Percentiles rank a stretch among this genome's conserved stretches.
Evolutionary conservation across 2,888 invertebrate genomes (phyloP).

Genomic region (Stenichneumon culpator): DNA sequence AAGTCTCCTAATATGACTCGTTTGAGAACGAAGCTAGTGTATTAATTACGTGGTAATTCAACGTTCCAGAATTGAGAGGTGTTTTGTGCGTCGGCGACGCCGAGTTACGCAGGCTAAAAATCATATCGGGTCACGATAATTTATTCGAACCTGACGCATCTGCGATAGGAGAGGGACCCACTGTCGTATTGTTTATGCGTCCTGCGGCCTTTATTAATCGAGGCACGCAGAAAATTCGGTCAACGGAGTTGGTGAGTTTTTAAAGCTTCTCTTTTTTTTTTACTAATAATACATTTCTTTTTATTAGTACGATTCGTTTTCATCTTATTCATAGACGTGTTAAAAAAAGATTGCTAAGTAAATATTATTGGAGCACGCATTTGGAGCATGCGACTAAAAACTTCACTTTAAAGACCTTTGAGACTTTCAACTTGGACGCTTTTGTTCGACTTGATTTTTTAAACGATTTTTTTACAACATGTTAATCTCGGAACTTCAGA

Average conservation of each 20-base stretch:
- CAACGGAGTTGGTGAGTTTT: constrained; percentile 1
- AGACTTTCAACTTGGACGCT: too few relatives aligned
- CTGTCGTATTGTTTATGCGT: constrained; percentile 11
- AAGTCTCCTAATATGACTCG: not conserved
- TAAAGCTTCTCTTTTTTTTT: not conserved
- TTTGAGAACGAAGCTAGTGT: not conserved
- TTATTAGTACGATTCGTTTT: not conserved
- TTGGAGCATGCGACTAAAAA: too few relatives aligned
- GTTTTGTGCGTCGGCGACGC: not conserved
- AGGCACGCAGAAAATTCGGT: not conserved
- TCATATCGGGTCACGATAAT: not conserved
- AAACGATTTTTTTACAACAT: too few relatives aligned
- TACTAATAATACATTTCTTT: not conserved
- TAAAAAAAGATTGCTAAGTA: not conserved
- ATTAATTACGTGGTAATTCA: not conserved
- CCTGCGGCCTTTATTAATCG: not conserved
- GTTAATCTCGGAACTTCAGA: not conserved
- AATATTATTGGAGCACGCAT: too few relatives aligned
- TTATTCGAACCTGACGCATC: not conserved
- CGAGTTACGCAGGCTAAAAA: not conserved
- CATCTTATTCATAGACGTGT: not conserved
- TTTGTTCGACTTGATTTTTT: too few relatives aligned
- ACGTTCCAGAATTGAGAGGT: not conserved
- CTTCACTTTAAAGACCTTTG: too few relatives aligned
- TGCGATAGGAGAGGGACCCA: not conserved